Conservation (phyloP, 2,888 invertebrate genomes). For the Hirtodrosophila confusa region DNA sequence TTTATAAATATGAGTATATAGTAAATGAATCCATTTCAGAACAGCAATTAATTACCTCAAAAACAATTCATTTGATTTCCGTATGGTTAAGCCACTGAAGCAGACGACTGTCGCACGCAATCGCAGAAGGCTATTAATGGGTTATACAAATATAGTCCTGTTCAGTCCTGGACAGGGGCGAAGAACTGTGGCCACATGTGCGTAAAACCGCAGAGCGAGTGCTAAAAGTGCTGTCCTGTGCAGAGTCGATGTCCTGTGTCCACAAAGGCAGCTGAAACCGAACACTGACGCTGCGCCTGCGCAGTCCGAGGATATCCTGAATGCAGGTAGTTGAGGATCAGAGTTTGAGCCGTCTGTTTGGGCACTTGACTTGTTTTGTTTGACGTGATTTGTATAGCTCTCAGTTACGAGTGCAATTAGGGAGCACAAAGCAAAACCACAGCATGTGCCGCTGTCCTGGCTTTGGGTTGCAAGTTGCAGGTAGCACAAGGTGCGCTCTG, state of each 20-base stretch:
- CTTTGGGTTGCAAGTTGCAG: slow-evolving; percentile 36
- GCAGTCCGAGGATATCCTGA: slow-evolving; percentile 32
- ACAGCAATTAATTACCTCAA: neutral
- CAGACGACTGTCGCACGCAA: slow-evolving; percentile 31
- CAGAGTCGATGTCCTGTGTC: slow-evolving; percentile 38
- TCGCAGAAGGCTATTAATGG: slow-evolving; percentile 5
- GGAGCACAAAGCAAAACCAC: slow-evolving; percentile 63
- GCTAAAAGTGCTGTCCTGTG: slow-evolving; percentile 64
- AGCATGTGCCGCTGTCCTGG: slow-evolving; percentile 63
- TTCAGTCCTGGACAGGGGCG: slow-evolving; percentile 5
- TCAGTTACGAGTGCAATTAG: slow-evolving; percentile 63
- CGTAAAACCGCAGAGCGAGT: slow-evolving; percentile 72
- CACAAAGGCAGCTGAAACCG: slow-evolving; percentile 44
- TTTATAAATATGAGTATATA: neutral
- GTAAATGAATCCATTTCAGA: too few species aligned
- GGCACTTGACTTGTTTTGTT: slow-evolving; percentile 68
- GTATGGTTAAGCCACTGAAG: slow-evolving; percentile 10
- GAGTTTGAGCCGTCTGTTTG: slow-evolving; percentile 27
- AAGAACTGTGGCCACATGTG: slow-evolving; percentile 50
- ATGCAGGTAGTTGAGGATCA: slow-evolving; percentile 55
- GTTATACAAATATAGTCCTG: neutral
- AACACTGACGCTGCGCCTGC: slow-evolving; percentile 35
- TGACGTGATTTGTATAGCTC: slow-evolving; percentile 63
- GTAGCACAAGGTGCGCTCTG: slow-evolving; percentile 41
- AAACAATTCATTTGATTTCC: neutral